Conservation (phyloP, 2,888 invertebrate genomes). For the Clanis bilineata region DNA sequence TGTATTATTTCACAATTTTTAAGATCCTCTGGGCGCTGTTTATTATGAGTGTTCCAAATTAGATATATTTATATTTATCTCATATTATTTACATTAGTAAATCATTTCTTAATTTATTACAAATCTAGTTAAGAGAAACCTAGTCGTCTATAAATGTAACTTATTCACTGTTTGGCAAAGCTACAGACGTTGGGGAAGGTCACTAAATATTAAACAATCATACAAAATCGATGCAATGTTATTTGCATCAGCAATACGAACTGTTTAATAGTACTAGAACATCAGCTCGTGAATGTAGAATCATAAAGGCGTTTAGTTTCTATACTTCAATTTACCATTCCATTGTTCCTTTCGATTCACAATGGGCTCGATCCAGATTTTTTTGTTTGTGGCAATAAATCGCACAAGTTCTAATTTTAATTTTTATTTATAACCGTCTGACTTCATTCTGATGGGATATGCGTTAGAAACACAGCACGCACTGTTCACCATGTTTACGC, state of each 20-base stretch:
- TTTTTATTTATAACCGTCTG: slow-evolving; percentile 69
- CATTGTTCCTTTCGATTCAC: background rate
- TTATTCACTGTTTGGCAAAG: slow-evolving; percentile 32
- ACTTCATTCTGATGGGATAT: slow-evolving; percentile 53
- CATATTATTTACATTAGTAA: too few relatives aligned
- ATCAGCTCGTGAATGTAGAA: background rate
- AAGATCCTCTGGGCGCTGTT: slow-evolving; percentile 5
- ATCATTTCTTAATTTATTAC: too few relatives aligned
- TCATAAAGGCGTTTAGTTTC: background rate
- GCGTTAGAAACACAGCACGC: slow-evolving; percentile 44
- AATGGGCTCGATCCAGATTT: slow-evolving; percentile 10
- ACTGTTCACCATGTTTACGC: slow-evolving; percentile 44
- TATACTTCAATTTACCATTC: background rate
- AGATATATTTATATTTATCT: too few relatives aligned
- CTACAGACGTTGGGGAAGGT: slow-evolving; percentile 30
- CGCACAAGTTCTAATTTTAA: slow-evolving; percentile 52
- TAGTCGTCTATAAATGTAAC: slow-evolving; percentile 7
- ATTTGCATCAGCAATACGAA: background rate
- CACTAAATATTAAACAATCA: slow-evolving; percentile 14
- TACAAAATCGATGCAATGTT: slow-evolving; percentile 10
- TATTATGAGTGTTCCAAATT: background rate
- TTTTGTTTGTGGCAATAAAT: slow-evolving; percentile 49
- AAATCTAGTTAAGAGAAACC: too few relatives aligned
- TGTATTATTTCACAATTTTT: slow-evolving; percentile 41
- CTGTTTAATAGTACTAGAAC: background rate